Evolutionary conservation across 2,797 vertebrate genomes (phyloP).

Genomic region (Fratercula arctica): DNA sequence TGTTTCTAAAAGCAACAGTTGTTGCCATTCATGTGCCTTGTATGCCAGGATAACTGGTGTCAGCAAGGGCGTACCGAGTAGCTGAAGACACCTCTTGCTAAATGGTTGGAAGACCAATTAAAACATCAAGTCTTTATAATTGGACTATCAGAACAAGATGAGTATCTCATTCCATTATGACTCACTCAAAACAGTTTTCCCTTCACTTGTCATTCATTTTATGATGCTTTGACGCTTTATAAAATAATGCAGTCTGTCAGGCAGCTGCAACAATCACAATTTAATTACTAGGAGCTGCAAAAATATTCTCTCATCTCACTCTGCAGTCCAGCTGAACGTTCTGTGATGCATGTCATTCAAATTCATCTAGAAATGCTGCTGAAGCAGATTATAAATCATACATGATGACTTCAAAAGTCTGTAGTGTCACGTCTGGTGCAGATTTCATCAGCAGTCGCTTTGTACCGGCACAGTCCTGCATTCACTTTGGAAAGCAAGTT

Average conservation of each 20-base stretch:
- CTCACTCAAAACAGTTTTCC: conserved; percentile 23
- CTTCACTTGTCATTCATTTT: conserved; percentile 45
- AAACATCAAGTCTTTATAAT: neutral
- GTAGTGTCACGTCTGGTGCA: neutral
- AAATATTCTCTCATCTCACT: conserved; percentile 34
- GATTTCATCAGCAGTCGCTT: neutral
- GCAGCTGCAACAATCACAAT: conserved; percentile 58
- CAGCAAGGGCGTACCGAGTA: neutral
- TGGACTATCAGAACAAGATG: neutral
- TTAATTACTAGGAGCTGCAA: conserved; percentile 48
- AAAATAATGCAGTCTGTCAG: conserved; percentile 37
- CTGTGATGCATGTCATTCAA: conserved; percentile 1
- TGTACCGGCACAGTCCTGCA: neutral
- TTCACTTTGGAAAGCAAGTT: neutral
- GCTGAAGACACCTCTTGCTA: neutral
- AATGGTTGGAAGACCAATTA: conserved; percentile 13
- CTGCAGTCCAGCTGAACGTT: conserved; percentile 21
- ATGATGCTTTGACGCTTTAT: neutral
- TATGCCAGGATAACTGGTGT: neutral
- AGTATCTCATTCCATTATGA: conserved; percentile 23
- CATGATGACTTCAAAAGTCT: neutral
- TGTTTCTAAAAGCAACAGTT: neutral
- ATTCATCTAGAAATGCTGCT: conserved; percentile 27
- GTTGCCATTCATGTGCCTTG: neutral
- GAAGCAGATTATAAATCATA: conserved; percentile 16